Conservation (phyloP, 2,888 invertebrate genomes). For the Therioaphis trifolii region DNA sequence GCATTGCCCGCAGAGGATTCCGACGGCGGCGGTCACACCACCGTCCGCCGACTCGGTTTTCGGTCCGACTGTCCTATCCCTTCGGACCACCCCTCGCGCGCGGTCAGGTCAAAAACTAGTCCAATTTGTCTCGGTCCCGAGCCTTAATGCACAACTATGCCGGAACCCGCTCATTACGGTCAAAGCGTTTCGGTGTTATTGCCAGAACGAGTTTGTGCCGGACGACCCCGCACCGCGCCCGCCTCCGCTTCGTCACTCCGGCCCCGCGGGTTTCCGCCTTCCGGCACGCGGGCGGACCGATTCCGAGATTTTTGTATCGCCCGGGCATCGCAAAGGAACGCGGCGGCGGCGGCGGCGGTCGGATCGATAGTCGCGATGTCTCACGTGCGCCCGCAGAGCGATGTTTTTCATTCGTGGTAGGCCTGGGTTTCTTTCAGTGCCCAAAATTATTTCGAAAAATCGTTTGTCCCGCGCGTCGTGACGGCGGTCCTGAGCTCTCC, state of each 20-base stretch:
- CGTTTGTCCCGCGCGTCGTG: too few species aligned
- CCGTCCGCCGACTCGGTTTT: neutral
- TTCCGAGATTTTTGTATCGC: neutral
- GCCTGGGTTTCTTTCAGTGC: too few species aligned
- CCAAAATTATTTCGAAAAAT: too few species aligned
- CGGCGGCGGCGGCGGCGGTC: neutral
- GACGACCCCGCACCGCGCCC: neutral
- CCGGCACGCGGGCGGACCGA: neutral
- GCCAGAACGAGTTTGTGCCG: constrained; percentile 18
- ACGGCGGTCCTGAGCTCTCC: too few species aligned
- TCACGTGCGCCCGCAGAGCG: too few species aligned
- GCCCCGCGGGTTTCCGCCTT: neutral
- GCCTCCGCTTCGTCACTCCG: neutral
- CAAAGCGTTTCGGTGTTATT: constrained; percentile 36
- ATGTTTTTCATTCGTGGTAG: too few species aligned
- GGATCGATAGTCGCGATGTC: too few species aligned
- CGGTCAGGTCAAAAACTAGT: constrained; percentile 36
- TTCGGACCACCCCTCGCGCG: neutral
- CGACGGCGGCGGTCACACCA: neutral
- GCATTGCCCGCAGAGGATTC: neutral
- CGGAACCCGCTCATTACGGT: constrained; percentile 30
- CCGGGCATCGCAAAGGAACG: neutral
- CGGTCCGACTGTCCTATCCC: neutral
- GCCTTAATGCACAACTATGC: constrained; percentile 22
- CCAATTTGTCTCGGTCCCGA: constrained; percentile 28